These are phyloP conservation scores for Mastomys natalensis DNA, from an alignment of 2,113 vertebrate genomes.

Conservation along the genomic window DNA sequence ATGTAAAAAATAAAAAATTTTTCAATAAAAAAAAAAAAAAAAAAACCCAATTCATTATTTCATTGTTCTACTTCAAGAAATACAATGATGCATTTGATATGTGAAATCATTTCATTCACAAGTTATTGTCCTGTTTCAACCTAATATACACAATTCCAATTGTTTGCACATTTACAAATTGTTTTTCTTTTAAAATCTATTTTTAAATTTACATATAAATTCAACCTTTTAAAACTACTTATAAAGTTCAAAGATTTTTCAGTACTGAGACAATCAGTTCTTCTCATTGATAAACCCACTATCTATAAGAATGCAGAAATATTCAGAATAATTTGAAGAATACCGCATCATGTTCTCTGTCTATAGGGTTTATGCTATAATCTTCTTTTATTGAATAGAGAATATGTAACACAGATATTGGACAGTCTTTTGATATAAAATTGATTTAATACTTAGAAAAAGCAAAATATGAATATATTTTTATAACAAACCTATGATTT, in stretches of 20 bases:
- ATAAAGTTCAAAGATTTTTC: neutral
- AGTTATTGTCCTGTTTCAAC: neutral
- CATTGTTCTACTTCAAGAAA: neutral
- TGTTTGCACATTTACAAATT: neutral
- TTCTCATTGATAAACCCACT: neutral
- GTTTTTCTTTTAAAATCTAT: neutral
- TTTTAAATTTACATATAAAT: neutral
- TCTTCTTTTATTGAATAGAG: neutral
- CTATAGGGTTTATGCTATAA: neutral
- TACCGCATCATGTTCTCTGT: neutral
- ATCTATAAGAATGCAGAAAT: neutral
- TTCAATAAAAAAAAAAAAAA: neutral
- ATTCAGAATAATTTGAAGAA: neutral
- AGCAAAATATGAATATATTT: neutral
- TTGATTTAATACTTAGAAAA: neutral
- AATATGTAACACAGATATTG: neutral
- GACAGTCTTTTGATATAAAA: neutral
- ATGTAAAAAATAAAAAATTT: no score
- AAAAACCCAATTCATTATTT: neutral
- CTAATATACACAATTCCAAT: neutral
- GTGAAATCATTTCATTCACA: neutral
- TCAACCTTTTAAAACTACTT: neutral
- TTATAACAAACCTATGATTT: neutral
- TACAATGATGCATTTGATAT: neutral
- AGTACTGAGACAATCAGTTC: neutral